A percentile compares a stretch with the other conserved stretches of the same genome.
phyloP scores from a whole-genome alignment of 2,888 invertebrate species.

The Macaria notata region DNA sequence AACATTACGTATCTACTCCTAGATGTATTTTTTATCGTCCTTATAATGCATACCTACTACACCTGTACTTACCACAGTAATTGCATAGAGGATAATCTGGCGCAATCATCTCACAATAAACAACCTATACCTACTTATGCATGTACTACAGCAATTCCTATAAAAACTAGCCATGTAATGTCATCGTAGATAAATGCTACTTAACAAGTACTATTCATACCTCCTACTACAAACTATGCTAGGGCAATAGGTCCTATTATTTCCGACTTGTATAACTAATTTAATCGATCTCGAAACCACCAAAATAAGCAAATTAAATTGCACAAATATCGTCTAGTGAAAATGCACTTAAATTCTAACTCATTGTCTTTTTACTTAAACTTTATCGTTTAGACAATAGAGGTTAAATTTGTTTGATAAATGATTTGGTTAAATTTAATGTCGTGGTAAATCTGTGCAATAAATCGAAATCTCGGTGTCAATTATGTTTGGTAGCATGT shows the following conservation, averaged over 20 bases:
- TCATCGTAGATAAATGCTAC: conserved; percentile 4
- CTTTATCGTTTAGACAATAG: too few species aligned
- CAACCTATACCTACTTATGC: background rate
- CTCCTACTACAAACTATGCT: too few species aligned
- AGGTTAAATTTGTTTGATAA: too few species aligned
- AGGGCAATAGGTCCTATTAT: background rate
- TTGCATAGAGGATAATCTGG: conserved; percentile 36
- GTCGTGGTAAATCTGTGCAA: conserved; percentile 45
- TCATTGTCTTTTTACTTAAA: too few species aligned
- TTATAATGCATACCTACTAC: too few species aligned
- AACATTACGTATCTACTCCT: too few species aligned
- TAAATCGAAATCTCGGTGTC: conserved; percentile 48
- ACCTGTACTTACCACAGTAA: too few species aligned
- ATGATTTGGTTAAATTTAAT: conserved; percentile 25
- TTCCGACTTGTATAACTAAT: conserved; percentile 9
- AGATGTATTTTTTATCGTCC: too few species aligned
- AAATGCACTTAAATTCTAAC: conserved; percentile 29
- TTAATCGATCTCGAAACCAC: conserved; percentile 27
- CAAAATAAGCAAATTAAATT: conserved; percentile 10
- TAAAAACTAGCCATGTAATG: conserved; percentile 9
- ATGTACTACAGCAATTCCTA: conserved; percentile 4
- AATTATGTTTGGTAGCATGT: conserved; percentile 47
- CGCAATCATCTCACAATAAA: conserved; percentile 29
- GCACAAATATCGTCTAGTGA: conserved; percentile 27
- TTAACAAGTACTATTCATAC: background rate